A percentile compares a stretch with the other conserved stretches of the same genome.
Evolutionary conservation across 1,140 invertebrate genomes (phyloP).

Genomic region (Drosophila ogumai): DNA sequence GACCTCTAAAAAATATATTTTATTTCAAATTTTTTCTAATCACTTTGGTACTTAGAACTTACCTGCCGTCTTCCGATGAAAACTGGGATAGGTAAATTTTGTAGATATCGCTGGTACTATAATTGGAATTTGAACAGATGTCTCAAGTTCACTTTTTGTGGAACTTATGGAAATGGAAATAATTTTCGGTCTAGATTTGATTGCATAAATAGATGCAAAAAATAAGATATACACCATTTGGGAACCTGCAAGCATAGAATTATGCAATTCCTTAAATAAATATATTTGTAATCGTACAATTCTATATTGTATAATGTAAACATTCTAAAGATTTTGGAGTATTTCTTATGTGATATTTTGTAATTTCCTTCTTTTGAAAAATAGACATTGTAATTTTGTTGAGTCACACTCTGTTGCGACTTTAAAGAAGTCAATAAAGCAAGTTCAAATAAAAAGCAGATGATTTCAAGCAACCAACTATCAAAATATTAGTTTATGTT

Average conservation of each 20-base stretch:
- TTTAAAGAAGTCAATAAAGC: neutral
- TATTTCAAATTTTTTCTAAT: neutral
- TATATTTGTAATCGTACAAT: no score
- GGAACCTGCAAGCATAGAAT: no score
- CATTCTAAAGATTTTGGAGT: neutral
- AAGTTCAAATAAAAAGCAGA: slow-evolving; percentile 8
- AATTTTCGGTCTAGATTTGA: neutral
- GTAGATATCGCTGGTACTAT: neutral
- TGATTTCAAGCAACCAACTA: slow-evolving; percentile 3
- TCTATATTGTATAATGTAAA: no score
- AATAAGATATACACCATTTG: no score
- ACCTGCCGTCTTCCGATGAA: neutral
- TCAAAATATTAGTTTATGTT: slow-evolving; percentile 12
- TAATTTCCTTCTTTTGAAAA: neutral
- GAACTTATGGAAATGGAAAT: neutral
- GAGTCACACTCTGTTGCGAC: neutral
- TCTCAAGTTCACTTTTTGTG: neutral
- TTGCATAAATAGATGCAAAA: slow-evolving; percentile 3
- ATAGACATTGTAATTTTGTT: neutral
- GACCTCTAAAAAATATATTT: neutral
- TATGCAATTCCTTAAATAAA: no score
- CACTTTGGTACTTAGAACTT: neutral
- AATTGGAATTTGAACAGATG: neutral
- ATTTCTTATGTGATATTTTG: neutral
- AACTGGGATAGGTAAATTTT: neutral